phyloP scores from a whole-genome alignment of 2,888 invertebrate species.

The Lottia scabra region DNA sequence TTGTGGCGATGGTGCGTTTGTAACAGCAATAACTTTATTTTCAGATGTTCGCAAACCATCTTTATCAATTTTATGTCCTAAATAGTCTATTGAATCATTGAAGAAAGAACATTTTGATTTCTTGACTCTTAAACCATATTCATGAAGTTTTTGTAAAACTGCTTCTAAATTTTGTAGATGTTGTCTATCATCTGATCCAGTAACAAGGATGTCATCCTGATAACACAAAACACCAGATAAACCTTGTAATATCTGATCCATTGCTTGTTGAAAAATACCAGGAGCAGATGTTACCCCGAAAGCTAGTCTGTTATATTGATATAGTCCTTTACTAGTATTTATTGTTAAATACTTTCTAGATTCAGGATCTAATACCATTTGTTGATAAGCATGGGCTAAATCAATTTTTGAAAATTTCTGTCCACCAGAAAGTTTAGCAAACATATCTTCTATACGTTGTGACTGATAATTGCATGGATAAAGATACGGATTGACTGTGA shows the following conservation, averaged over 20 bases:
- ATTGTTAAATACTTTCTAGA: too few relatives aligned
- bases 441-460: slow-evolving; percentile 26
- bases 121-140: slow-evolving; percentile 15
- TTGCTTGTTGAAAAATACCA: slow-evolving; percentile 32
- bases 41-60: slow-evolving; percentile 28
- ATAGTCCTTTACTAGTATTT: slow-evolving; percentile 39
- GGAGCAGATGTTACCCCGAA: slow-evolving; percentile 33
- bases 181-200: slow-evolving; percentile 6
- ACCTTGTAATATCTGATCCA: slow-evolving; percentile 36
- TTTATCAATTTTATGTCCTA: slow-evolving; percentile 23
- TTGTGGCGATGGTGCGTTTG: slow-evolving; percentile 41
- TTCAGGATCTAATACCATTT: too few relatives aligned
- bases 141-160: slow-evolving; percentile 10
- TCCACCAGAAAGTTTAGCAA: slow-evolving; percentile 19
- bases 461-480: slow-evolving; percentile 27
- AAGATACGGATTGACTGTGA: too few relatives aligned
- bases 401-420: slow-evolving; percentile 35
- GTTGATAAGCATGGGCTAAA: slow-evolving; percentile 34
- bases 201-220: slow-evolving; percentile 40
- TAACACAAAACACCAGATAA: slow-evolving; percentile 25
- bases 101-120: slow-evolving; percentile 15
- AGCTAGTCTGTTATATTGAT: slow-evolving; percentile 28
- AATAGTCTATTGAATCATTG: slow-evolving; percentile 10
- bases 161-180: slow-evolving; percentile 8
- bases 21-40: slow-evolving; percentile 41